Conservation (phyloP, 2,797 vertebrate genomes). For the Meriones psammophilus region DNA sequence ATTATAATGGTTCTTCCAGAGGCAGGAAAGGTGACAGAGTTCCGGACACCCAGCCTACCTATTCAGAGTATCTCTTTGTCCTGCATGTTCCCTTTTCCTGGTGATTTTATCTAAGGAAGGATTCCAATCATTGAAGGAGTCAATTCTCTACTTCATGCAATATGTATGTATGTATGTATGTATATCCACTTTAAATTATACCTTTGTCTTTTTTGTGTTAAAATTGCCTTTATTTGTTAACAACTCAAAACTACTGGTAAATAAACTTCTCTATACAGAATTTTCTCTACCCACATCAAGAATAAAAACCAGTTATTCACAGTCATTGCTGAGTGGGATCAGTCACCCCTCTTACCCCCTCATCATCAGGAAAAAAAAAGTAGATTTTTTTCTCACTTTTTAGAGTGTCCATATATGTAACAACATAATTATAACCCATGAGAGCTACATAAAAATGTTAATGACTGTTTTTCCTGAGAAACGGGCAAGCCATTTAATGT, state of each 20-base stretch:
- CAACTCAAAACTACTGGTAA: conserved; percentile 14
- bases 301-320: conserved; percentile 34
- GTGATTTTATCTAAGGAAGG: conserved; percentile 7
- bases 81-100: not conserved
- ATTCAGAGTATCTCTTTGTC: not conserved
- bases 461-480: conserved; percentile 72
- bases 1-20: not conserved
- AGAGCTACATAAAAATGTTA: conserved; percentile 61
- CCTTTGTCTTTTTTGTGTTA: conserved; percentile 23
- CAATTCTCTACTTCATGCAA: not conserved
- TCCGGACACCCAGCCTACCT: not conserved
- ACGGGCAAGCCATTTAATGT: conserved; percentile 59
- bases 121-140: not conserved
- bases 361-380: not conserved
- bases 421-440: conserved; percentile 58
- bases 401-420: conserved; percentile 61
- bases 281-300: conserved; percentile 5
- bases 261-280: conserved; percentile 10
- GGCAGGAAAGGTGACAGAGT: not conserved
- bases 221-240: conserved; percentile 2
- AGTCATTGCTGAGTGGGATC: conserved; percentile 35
- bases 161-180: not conserved
- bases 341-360: conserved; percentile 36
- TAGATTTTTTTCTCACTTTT: conserved; percentile 16
- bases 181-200: conserved; percentile 26